Evolutionary conservation across 2,113 vertebrate species (phyloP).

Genomic region (Labeo catla): DNA sequence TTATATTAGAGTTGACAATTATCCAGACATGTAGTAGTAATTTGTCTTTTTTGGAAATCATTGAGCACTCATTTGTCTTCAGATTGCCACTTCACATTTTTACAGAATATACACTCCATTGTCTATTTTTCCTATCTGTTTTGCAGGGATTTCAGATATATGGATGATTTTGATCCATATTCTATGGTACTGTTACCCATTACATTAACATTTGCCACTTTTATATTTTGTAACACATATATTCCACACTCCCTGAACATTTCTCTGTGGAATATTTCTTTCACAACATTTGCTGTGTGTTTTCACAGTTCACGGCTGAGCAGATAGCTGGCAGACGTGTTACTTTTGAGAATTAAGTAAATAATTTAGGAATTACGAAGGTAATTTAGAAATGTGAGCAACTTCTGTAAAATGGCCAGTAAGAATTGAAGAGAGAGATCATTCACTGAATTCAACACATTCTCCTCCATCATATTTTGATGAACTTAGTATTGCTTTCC

Average conservation of each 20-base stretch:
- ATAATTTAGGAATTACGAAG: constrained; percentile 66
- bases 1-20: background rate
- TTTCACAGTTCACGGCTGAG: constrained; percentile 84
- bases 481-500: no score
- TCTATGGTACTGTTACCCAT: constrained; percentile 81
- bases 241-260: background rate
- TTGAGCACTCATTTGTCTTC: background rate
- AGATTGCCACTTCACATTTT: background rate
- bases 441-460: no score
- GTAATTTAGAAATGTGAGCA: background rate
- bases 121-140: background rate
- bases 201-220: background rate
- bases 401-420: background rate
- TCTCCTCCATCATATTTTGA: no score
- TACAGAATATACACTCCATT: background rate
- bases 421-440: no score
- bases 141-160: constrained; percentile 93
- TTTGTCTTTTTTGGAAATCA: constrained; percentile 6
- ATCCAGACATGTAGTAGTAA: background rate
- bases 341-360: constrained; percentile 92
- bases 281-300: background rate
- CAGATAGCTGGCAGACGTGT: constrained; percentile 85
- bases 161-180: constrained; percentile 92
- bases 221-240: background rate
- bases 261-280: constrained; percentile 28